A percentile compares a stretch with the other conserved stretches of the same genome.
These are phyloP conservation scores for Pangasius mekongensis DNA, from an alignment of 2,797 vertebrate species.

Conservation along the genomic window DNA sequence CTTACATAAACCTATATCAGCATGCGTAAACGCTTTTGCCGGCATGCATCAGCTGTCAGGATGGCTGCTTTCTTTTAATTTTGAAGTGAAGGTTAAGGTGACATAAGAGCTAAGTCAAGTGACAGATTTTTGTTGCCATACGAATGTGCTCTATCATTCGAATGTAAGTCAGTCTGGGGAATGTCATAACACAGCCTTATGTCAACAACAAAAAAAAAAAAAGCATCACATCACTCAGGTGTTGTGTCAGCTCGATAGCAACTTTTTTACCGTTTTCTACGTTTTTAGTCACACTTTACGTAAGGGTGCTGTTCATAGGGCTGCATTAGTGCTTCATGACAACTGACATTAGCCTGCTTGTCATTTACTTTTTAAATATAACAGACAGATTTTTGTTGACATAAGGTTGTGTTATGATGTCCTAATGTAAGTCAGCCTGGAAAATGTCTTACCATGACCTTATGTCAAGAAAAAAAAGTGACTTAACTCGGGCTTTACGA, in stretches of 20 bases:
- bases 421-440: neutral
- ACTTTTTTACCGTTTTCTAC: neutral
- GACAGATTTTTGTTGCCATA: neutral
- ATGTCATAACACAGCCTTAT: neutral
- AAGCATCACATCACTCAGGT: neutral
- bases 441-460: neutral
- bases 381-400: neutral
- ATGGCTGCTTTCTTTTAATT: neutral
- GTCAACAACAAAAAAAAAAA: neutral
- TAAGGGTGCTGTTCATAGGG: neutral
- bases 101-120: neutral
- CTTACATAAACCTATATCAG: neutral
- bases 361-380: neutral
- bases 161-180: neutral
- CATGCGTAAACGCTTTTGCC: neutral
- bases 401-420: neutral
- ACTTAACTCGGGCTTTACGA: neutral
- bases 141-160: neutral
- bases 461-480: neutral
- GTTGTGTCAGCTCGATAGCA: neutral
- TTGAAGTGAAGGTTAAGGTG: neutral
- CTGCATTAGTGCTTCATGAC: neutral
- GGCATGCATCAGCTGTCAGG: neutral
- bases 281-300: neutral
- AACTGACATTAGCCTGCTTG: neutral